phyloP scores from a whole-genome alignment of 2,888 invertebrate genomes.

The Polymixis flavicincta region DNA sequence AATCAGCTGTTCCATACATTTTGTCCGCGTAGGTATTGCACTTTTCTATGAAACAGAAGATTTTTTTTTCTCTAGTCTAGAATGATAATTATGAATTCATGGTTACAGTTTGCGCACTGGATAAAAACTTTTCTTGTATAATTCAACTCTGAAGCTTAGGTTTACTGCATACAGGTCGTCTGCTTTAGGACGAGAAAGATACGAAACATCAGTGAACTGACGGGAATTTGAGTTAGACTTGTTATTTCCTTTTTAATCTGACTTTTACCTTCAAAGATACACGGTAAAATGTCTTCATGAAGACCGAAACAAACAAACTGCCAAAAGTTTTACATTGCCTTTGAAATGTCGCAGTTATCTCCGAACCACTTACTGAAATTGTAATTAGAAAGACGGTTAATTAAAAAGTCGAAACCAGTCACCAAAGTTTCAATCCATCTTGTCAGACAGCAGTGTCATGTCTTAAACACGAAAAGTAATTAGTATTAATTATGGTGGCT shows the following conservation, averaged over 20 bases:
- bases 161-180: not conserved
- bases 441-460: slow-evolving; percentile 25
- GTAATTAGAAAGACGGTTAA: slow-evolving; percentile 16
- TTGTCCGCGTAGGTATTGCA: no score
- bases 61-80: no score
- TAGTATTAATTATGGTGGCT: slow-evolving; percentile 64
- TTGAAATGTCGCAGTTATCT: slow-evolving; percentile 22
- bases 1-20: no score
- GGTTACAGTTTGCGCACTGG: no score
- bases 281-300: not conserved
- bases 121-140: no score
- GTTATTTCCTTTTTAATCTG: not conserved
- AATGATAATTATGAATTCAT: no score
- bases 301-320: not conserved
- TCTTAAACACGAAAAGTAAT: slow-evolving; percentile 58
- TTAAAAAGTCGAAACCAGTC: slow-evolving; percentile 18
- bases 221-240: slow-evolving; percentile 1
- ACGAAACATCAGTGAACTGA: not conserved
- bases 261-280: not conserved
- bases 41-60: no score
- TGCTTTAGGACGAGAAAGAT: not conserved
- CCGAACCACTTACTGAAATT: slow-evolving; percentile 12
- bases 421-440: slow-evolving; percentile 20
- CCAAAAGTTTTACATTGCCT: slow-evolving; percentile 18
- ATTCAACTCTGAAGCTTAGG: not conserved